These are phyloP conservation scores for Pandion haliaetus DNA, from an alignment of 2,113 vertebrate species.

Conservation along the genomic window DNA sequence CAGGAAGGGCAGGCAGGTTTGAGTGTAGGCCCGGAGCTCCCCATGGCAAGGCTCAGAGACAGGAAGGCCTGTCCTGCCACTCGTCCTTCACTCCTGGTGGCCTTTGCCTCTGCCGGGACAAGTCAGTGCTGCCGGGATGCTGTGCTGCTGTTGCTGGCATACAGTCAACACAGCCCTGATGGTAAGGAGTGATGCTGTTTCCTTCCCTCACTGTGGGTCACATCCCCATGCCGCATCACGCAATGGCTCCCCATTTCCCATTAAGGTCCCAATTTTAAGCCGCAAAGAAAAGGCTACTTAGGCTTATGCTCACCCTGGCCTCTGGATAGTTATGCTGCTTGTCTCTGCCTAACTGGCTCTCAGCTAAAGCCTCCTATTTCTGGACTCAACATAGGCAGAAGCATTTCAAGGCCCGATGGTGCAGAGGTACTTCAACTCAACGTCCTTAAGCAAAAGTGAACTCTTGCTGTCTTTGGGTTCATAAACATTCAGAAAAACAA, in stretches of 20 bases:
- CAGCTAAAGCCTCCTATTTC: not conserved
- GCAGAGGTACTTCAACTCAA: not conserved
- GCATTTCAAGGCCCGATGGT: not conserved
- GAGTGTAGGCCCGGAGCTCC: not conserved
- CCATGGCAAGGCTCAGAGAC: not conserved
- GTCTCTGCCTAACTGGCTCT: not conserved
- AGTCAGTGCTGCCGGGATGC: not conserved
- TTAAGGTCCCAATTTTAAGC: not conserved
- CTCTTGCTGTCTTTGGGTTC: not conserved
- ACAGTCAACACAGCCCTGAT: fast-evolving
- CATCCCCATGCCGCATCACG: not conserved
- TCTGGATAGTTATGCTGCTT: not conserved
- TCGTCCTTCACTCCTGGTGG: not conserved
- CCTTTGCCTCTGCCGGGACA: not conserved
- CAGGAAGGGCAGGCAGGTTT: not conserved
- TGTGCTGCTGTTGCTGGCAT: not conserved
- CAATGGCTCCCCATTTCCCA: fast-evolving
- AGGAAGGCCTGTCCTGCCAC: not conserved
- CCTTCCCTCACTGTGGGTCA: not conserved
- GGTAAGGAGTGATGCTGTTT: not conserved
- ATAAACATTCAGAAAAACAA: not conserved
- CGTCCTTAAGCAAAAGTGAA: not conserved
- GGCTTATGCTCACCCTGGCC: not conserved
- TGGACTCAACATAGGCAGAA: not conserved
- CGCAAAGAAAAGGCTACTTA: not conserved